Evolutionary conservation across 2,888 invertebrate species (phyloP), one percentile per base, ranked within the genome.

Genomic region (Strigamia crassipes): DNA sequence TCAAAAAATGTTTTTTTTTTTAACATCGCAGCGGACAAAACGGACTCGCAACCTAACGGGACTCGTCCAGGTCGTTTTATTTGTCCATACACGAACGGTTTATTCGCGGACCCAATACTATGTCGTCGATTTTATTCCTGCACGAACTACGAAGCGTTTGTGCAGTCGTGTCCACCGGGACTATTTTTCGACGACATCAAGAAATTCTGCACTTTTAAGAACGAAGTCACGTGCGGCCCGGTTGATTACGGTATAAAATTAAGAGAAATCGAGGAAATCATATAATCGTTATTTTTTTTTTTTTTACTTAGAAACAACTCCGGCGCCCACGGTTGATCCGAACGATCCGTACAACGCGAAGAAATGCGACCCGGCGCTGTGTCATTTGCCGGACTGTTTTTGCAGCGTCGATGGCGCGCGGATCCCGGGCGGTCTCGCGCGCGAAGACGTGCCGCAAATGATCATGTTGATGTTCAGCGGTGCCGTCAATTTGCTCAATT

Each of bases 391-490:
- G 0, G 95, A 95, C 86, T 97, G 96, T 88, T 96, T 93, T 89
- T 97, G 96, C 87, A 96, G 96, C 51, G 93, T 94, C 87, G 96
- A 96, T 88, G 96, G 96, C 51, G 96, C 96, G 5, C 87, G 91
- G 83, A 94, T 96, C 85, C 96, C 96, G 10, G 95, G 94, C 42
- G 93, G 93, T 81, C 88, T 96, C 42, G 92, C 94, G 82, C 92
- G 93, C 18, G 93, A 94, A 87, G 93, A 96, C 86, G 93, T 94
- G 56, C 96, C 96, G 9, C 96, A 97, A 91, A 96, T 97, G 91
- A 94, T 97, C 85, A 88, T 96, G 86, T 88, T 97, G 86, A 96
- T 96, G 61, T 96, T 97, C 87, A 96, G 96, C 87, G 97, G 96
- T 81, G 96, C 96, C 31, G 92, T 96, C 85, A 97, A 97, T 89